Evolutionary conservation across 1,140 invertebrate genomes (phyloP), one percentile per base, ranked within the genome.

Genomic region (Venustaconcha ellipsiformis): DNA sequence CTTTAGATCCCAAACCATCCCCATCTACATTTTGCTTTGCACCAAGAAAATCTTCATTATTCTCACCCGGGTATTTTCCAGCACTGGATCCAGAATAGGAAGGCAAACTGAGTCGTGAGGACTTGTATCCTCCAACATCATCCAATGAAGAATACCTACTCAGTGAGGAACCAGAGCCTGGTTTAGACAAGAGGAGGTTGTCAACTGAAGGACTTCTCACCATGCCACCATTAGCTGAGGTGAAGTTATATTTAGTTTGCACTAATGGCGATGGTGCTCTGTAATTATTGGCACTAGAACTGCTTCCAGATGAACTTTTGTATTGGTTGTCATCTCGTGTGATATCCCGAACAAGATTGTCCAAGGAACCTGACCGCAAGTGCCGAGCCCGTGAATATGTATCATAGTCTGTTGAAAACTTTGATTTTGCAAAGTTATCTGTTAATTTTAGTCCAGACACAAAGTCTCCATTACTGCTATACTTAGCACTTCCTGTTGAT

Each of bases 171-270:
- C 66, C 67, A 63, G 67, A 30, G 14, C 67, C 62, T 26, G 48
- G 70, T 60, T 70, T 18, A n/a, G 69, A 20, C 20, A 77, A 18
- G 57, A 77, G 63, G 23, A 77, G 48, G 63, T 77, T 77, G 57
- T 77, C 75, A 18, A 77, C 37, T 13, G 75, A 77, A 8, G 75
- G 75, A 23, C 70, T 72, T 48, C 75, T 58, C 23, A 70, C 72
- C 48, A 77, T 23, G 30, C 75, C n/a, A 55, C 75, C 75, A 13
- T 70, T 77, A 23, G 75, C 72, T n/a, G 72, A 56, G 23, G 70
- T 70, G 63, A 57, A n/a, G 12, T 37, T 67, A 23, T 77, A 77
- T 59, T 60, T 70, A 26, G 30, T 76, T 30, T 70, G 68, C 20
- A 14, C 59, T 23, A 4, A 72, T 14, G 69, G 57, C n/a, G 68